Evolutionary conservation across 2,888 invertebrate species (phyloP), one percentile per base, ranked within the genome.

Genomic region (Eristalis intricaria): DNA sequence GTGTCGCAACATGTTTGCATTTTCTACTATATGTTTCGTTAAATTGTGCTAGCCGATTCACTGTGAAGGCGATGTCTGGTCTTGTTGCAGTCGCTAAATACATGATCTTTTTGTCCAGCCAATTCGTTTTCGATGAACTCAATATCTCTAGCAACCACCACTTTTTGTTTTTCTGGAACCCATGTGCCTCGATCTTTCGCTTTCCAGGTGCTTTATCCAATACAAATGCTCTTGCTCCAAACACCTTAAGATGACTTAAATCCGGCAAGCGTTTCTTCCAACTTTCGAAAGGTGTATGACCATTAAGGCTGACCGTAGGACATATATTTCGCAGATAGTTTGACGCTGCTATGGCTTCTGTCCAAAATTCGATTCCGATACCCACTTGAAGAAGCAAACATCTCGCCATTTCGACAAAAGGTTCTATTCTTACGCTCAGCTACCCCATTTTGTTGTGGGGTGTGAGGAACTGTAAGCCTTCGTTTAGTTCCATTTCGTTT

Each of bases 291-390:
- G 15, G 56, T 56, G 38, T 38, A 38, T 38, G 38, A 38, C 60
- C n/a, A 65, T 79, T n/a, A 29, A 29, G 4, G 68, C 43, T 38
- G 29, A 64, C 70, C 19, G 78, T 78, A 2, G 69, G 38, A 43
- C 22, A 50, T 32, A 7, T 58, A 11, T 35, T 58, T 58, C 43
- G 13, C 13, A 69, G 32, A 11, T 50, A 56, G 29, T 60, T 70
- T 22, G 2, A 10, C 19, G 3, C n/a, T 4, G 38, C 13, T 11
- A n/a, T 40, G 11, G 40, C 40, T 40, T 40, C 40, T 40, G 40
- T 1, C 23, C 23, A 58, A 58, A 23, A 58, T 58, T 23, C 56
- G 3, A 13, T 40, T 40, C 11, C 13, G 40, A 58, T 19, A 58
- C 23, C 22, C 8, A 4, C 23, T 58, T 58, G 22, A 7, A 58